Evolutionary conservation across 2,888 invertebrate genomes (phyloP), one percentile per base, ranked within the genome.

Genomic region (Reticulitermes lucifugus): DNA sequence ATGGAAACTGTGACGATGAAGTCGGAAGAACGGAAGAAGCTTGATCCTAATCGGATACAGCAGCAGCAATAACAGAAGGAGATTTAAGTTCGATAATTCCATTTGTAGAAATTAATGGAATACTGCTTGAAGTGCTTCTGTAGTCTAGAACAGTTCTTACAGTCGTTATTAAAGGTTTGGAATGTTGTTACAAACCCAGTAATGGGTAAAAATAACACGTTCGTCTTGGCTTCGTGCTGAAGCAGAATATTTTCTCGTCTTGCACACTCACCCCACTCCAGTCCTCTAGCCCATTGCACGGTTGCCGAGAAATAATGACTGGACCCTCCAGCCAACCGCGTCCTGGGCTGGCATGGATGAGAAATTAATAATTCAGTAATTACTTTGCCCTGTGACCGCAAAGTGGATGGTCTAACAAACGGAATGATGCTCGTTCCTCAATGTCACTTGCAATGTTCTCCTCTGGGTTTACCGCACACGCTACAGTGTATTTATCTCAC

Each of bases 291-390:
- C 65, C 65, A 25, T n/a, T 25, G 79, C 79, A 79, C 79, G 79
- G 55, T 51, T 80, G 29, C 43, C 70, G 70, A 81, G 81, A 81
- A 81, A 81, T 81, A 81, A 81, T 81, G 81, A 81, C 81, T 81
- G 70, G 81, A 81, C 81, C 70, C 81, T 81, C 65, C 81, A 81
- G 70, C 81, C 81, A 81, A 79, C 79, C 79, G n/a, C 80, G 80
- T 80, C 80, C 80, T 80, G 80, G 29, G 22, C 65, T 70, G 81
- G 65, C 83, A 46, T 73, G 85, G 80, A 86, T 86, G 86, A 86
- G 85, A 85, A 85, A 86, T 86, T 86, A 86, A 86, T 86, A 86
- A 86, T 86, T 85, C 86, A 86, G 85, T 83, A 83, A 86, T 85
- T 86, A 85, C 85, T 86, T 83, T 86, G 86, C 79, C 86, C 86